A percentile compares a stretch with the other conserved stretches of the same genome.
These are phyloP conservation scores for Hylyphantes graminicola DNA, from an alignment of 1,140 invertebrate species.

Conservation along the genomic window DNA sequence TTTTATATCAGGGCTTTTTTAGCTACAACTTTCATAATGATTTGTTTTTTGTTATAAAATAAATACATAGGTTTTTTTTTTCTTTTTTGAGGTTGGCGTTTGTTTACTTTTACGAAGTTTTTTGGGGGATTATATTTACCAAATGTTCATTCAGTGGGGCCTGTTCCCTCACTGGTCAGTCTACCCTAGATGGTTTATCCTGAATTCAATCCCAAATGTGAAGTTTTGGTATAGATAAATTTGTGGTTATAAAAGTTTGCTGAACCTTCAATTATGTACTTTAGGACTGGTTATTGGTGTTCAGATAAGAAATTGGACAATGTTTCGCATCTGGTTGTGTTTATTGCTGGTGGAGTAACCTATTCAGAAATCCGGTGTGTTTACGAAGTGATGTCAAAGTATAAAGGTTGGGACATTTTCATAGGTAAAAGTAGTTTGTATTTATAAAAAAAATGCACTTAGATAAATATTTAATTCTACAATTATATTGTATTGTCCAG, in stretches of 20 bases:
- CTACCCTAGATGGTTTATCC: not conserved
- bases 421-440: conserved; percentile 66
- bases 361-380: conserved; percentile 73
- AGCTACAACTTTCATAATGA: no score
- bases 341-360: conserved; percentile 72
- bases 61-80: no score
- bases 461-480: not conserved
- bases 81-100: no score
- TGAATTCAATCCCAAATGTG: not conserved
- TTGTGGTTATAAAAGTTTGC: no score
- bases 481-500: not conserved
- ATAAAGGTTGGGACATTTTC: conserved; percentile 73
- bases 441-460: not conserved
- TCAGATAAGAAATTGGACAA: conserved; percentile 57
- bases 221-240: not conserved
- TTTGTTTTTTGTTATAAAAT: no score
- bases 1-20: no score
- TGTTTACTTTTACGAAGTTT: no score
- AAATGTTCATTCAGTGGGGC: no score
- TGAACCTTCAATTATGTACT: not conserved
- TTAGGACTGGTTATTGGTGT: conserved; percentile 37
- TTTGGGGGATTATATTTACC: no score
- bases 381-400: conserved; percentile 72
- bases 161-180: no score
- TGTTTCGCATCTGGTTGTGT: conserved; percentile 72